A percentile compares a stretch with the other conserved stretches of the same genome.
phyloP scores from a whole-genome alignment of 2,113 vertebrate genomes.

The Spilogale gracilis region DNA sequence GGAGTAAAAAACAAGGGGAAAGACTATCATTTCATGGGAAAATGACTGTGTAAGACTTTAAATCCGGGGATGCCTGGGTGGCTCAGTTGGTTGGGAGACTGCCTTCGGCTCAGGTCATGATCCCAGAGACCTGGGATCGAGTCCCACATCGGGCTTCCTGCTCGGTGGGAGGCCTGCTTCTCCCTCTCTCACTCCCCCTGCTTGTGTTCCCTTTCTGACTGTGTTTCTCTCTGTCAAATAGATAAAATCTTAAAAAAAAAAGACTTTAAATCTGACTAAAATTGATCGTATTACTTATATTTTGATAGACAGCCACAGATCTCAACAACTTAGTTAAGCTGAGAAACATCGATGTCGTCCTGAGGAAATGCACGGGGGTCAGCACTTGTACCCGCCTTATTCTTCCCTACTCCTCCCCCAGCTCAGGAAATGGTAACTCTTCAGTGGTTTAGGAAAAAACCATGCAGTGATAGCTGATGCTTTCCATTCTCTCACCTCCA shows the following conservation, averaged over 20 bases:
- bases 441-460: neutral
- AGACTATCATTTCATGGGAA: neutral
- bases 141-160: too few species aligned
- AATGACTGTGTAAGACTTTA: neutral
- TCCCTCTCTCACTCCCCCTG: too few species aligned
- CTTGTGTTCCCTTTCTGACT: too few species aligned
- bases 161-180: too few species aligned
- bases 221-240: too few species aligned
- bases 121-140: too few species aligned
- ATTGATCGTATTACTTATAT: neutral
- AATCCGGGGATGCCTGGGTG: too few species aligned
- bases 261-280: neutral
- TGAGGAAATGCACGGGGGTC: neutral
- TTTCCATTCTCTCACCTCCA: neutral
- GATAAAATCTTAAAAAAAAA: too few species aligned
- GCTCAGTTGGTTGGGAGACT: too few species aligned
- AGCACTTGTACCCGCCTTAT: neutral
- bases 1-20: neutral
- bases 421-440: neutral
- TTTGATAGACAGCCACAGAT: neutral
- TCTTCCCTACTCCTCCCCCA: neutral
- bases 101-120: too few species aligned
- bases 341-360: neutral
- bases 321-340: neutral
- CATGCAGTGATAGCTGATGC: neutral